Evolutionary conservation across 1,140 invertebrate species (phyloP), one percentile per base, ranked within the genome.

Genomic region (Sinella curviseta): DNA sequence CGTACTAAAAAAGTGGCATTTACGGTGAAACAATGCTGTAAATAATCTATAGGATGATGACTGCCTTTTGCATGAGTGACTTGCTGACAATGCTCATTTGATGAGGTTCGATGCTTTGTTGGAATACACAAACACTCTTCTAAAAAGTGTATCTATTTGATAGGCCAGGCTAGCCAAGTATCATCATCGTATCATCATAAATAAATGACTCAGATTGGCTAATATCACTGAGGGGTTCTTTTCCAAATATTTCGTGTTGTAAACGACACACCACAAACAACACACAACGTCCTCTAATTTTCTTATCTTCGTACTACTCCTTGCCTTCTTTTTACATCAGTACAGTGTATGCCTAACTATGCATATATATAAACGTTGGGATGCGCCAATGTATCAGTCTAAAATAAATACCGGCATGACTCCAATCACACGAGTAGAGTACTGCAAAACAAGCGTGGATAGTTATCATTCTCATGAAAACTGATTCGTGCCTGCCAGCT

Each of bases 401-500:
- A n/a, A n/a, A n/a, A n/a, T n/a, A n/a, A n/a, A n/a, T 70, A 30
- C 65, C 65, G 65, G 65, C 65, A 70, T 33, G 31, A 33, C 31
- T 70, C 65, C 65, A 70, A 70, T 70, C 65, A 70, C 65, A 70
- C 65, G 65, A 70, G 26, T 70, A 70, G 65, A 33, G 28, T 70
- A 70, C 28, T 33, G 65, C 65, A 70, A 70, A 70, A 70, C 65
- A 70, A 70, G 65, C 65, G 65, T 70, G 65, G 65, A 70, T 70
- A 70, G 65, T 70, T 33, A 70, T 70, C 65, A 70, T 65, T n/a
- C 8, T 65, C 24, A 4, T 70, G 65, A 70, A 70, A 17, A 33
- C 65, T 33, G 16, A 65, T 17, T 70, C 65, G 31, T 70, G 65
- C 28, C 65, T 70, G 31, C 28, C 65, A 70, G 65, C 31, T 33